phyloP scores from a whole-genome alignment of 2,113 vertebrate genomes.

The Halichoeres trimaculatus region DNA sequence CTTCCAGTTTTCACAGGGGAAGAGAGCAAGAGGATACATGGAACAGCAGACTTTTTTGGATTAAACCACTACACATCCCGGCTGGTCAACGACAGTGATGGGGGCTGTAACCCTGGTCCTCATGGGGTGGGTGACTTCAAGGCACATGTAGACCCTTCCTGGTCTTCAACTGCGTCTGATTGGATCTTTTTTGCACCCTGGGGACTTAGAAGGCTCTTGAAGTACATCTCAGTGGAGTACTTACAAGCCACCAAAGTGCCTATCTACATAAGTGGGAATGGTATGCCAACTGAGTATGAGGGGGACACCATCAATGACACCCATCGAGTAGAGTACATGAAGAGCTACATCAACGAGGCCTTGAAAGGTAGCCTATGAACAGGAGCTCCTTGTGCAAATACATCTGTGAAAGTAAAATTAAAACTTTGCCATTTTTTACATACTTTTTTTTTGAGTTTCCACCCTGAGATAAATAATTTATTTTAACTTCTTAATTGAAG shows the following conservation, averaged over 20 bases:
- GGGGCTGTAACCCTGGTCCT: slow-evolving; percentile 82
- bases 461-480: background rate
- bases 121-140: slow-evolving; percentile 87
- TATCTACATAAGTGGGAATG: slow-evolving; percentile 91
- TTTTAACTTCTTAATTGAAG: rapidly evolving
- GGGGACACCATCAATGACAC: slow-evolving; percentile 84
- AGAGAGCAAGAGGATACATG: slow-evolving; percentile 86
- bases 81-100: slow-evolving; percentile 75
- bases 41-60: slow-evolving; percentile 94
- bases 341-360: slow-evolving; percentile 89
- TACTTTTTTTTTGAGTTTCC: no score
- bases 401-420: background rate
- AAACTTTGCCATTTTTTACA: background rate
- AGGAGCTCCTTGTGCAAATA: background rate
- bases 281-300: slow-evolving; percentile 80
- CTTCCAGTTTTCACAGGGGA: slow-evolving; percentile 87
- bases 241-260: slow-evolving; percentile 81
- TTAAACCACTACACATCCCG: slow-evolving; percentile 92
- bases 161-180: slow-evolving; percentile 87
- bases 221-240: slow-evolving; percentile 88
- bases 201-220: slow-evolving; percentile 90
- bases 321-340: slow-evolving; percentile 83
- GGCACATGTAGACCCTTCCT: slow-evolving; percentile 83
- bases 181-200: slow-evolving; percentile 90
- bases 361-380: slow-evolving; percentile 86